These are phyloP conservation scores for Centroberyx gerrardi DNA, from an alignment of 2,797 vertebrate genomes.

Conservation along the genomic window DNA sequence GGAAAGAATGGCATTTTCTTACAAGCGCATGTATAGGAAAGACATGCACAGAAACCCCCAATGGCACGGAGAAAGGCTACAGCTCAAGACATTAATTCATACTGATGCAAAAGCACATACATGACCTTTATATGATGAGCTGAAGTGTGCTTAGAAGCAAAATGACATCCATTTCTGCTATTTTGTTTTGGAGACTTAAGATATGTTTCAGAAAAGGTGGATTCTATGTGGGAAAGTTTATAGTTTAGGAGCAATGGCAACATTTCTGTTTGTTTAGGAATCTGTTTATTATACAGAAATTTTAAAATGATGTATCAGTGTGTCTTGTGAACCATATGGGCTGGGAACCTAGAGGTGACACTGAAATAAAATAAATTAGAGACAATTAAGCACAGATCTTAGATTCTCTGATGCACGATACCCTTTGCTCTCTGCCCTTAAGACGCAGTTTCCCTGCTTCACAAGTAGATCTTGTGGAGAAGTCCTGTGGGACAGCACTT, in stretches of 20 bases:
- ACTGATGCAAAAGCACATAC: background rate
- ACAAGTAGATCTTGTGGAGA: background rate
- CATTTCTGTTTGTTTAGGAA: too few relatives aligned
- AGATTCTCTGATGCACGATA: background rate
- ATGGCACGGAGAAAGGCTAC: constrained; percentile 24
- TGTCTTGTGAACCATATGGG: too few relatives aligned
- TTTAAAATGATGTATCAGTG: too few relatives aligned
- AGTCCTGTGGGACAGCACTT: constrained; percentile 2
- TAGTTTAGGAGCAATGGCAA: background rate
- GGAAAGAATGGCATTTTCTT: constrained; percentile 10
- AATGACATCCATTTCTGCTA: background rate
- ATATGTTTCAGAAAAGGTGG: background rate
- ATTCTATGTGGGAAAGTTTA: background rate
- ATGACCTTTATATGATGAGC: background rate
- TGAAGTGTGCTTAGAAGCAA: constrained; percentile 10
- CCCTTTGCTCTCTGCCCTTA: constrained; percentile 7
- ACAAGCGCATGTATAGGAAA: background rate
- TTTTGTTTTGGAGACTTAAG: background rate
- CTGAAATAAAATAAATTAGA: background rate
- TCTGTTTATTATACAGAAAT: background rate
- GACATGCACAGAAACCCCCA: constrained; percentile 5
- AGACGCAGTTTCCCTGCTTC: constrained; percentile 10
- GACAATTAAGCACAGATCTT: constrained; percentile 9
- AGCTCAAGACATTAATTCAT: background rate
- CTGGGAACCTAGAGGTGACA: background rate